Evolutionary conservation across 2,797 vertebrate species (phyloP), one percentile per base, ranked within the genome.

Genomic region (Lacerta bilineata): DNA sequence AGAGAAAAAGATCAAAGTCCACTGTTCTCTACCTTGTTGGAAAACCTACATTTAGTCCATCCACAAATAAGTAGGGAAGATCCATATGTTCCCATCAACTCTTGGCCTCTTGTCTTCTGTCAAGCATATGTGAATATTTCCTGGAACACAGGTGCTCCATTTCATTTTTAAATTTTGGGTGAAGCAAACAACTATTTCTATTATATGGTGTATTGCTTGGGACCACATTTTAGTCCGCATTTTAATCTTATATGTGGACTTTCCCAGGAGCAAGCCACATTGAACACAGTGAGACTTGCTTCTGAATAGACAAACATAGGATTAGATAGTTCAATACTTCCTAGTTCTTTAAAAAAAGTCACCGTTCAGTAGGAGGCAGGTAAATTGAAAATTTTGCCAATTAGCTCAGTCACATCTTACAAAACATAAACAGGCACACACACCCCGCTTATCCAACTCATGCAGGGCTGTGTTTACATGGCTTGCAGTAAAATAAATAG

Each of bases 91-190:
- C 72, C 27, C 87, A 55, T 86, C 46, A 81, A 0, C 46, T 3
- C 0, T 85, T 81, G 77, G 75, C 64, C 84, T 87, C 23, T 74
- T 15, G 8, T 92, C 90, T 93, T 88, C 93, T 94, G 91, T 77
- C 90, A 79, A 81, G 91, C 95, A 95, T 59, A 95, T 94, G 94
- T 91, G 89, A 92, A 83, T 72, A 68, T 91, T 93, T 92, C 83
- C 87, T 90, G 87, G 91, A 92, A 87, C 83, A n/a, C 18, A 25
- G 13, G 55, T 43, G 17, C 46, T 91, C 20, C 85, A 89, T 68
- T 82, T 90, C 84, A 71, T 87, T 0, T 77, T 95, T 68, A 88
- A 82, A 86, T 90, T 83, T 85, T 85, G 82, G 25, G 78, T 68
- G 71, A 84, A 59, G 59, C 13, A 55, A 74, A 29, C 17, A 64